Evolutionary conservation across 2,888 invertebrate genomes (phyloP), one percentile per base, ranked within the genome.

Genomic region (Erebia palarica): DNA sequence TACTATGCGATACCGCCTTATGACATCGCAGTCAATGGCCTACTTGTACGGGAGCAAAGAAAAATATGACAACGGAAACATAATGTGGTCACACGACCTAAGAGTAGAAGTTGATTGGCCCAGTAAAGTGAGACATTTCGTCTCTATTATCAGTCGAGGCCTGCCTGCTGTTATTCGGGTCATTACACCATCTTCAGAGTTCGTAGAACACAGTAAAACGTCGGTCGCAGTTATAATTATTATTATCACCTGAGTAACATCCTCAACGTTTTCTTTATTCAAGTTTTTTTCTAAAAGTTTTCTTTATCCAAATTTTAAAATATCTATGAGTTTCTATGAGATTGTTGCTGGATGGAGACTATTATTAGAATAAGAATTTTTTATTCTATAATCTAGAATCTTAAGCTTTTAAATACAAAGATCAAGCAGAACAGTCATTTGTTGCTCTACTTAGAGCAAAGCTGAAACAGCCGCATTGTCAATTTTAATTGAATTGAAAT

Each of bases 331-430:
- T 11, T 47, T 13, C 44, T 44, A 11, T 44, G 1, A 44, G 10
- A 44, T 44, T 36, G 36, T 36, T 36, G 10, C 10, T 44, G 44
- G 44, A 44, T 9, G 44, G 11, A 44, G 44, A 44, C 11, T 44
- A 44, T 44, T 44, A 11, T 44, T 36, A 44, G 44, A 11, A 1
- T 44, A 11, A 44, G 11, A 47, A 13, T 3, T 47, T 47, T 47
- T 47, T 47, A 7, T n/a, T 53, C 16, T n/a, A n/a, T 53, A 53
- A 7, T 53, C 16, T 8, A 53, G 18, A 69, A 51, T 59, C 44
- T 65, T 51, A 58, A 68, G n/a, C 44, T 57, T 68, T 72, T 65
- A 72, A 73, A 71, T 63, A 70, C 18, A 42, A 65, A 65, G 51
- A 53, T 57, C 27, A 69, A 69, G 69, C 63, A 51, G 55, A 68